Evolutionary conservation across 2,113 vertebrate genomes (phyloP).

Genomic region (Rhinoderma darwinii): DNA sequence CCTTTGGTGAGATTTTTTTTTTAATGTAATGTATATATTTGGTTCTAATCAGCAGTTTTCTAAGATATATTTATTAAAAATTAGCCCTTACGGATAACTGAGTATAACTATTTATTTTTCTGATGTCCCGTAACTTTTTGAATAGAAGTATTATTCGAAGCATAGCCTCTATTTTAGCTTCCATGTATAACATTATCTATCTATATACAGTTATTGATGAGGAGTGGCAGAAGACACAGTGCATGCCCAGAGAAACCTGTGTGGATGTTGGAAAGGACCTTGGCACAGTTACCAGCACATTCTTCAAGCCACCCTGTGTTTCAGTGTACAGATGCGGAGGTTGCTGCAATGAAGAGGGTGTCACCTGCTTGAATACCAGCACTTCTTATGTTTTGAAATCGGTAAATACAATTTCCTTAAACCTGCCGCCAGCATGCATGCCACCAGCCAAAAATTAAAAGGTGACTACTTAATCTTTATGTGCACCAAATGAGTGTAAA

Average conservation of each 20-base stretch:
- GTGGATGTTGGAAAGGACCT: conserved; percentile 93
- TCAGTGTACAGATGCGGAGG: conserved; percentile 90
- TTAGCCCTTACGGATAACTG: no score
- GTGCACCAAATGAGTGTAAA: not conserved
- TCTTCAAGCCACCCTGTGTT: conserved; percentile 97
- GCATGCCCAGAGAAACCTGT: conserved; percentile 90
- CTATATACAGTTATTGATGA: conserved; percentile 86
- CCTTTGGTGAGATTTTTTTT: no score
- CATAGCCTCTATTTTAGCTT: not conserved
- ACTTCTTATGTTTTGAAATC: conserved; percentile 90
- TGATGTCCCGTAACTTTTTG: no score
- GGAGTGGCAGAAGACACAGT: conserved; percentile 96
- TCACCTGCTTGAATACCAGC: conserved; percentile 88
- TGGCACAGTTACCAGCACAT: conserved; percentile 83
- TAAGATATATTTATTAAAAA: no score
- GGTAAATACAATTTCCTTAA: conserved; percentile 70
- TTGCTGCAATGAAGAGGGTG: conserved; percentile 93
- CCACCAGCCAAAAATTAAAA: not conserved
- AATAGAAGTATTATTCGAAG: no score
- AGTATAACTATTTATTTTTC: no score
- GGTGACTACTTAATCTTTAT: not conserved
- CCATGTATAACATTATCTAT: not conserved
- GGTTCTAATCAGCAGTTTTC: no score
- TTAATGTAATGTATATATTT: no score
- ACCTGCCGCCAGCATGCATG: not conserved